These are phyloP conservation scores for Paracentrotus lividus DNA, from an alignment of 53 echinoderm and acorn worm species.

Conservation along the genomic window DNA sequence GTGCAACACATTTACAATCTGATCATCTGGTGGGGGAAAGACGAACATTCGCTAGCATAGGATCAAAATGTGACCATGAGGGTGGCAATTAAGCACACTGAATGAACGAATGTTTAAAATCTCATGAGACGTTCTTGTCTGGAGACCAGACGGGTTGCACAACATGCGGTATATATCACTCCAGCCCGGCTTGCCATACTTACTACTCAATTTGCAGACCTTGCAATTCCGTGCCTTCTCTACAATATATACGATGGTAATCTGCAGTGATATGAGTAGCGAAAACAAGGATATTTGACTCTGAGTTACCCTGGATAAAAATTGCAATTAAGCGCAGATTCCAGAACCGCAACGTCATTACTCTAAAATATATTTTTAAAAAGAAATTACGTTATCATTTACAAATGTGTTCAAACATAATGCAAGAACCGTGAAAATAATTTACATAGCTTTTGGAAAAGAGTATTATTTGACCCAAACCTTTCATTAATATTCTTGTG, in stretches of 20 bases:
- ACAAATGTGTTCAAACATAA: no score
- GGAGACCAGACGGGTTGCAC: conserved; percentile 28
- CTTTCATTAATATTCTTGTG: no score
- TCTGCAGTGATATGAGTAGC: neutral
- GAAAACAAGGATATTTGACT: neutral
- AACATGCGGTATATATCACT: conserved; percentile 12
- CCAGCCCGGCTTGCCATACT: neutral
- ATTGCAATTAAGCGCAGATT: no score
- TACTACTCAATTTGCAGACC: conserved; percentile 27
- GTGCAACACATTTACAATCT: neutral
- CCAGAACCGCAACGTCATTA: no score
- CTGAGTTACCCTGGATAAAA: no score
- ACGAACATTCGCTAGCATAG: neutral
- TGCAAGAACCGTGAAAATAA: no score
- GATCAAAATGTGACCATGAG: conserved; percentile 45
- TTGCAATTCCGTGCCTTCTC: conserved; percentile 34
- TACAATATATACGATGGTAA: neutral
- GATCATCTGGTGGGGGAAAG: neutral
- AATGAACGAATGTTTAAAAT: conserved; percentile 56
- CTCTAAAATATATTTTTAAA: no score
- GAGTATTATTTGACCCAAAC: no score
- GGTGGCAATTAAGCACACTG: conserved; percentile 33
- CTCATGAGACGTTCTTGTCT: conserved; percentile 25
- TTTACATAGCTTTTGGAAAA: no score
- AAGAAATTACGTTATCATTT: no score